Conservation (phyloP, 2,888 invertebrate species). For the Phalera bucephala region DNA sequence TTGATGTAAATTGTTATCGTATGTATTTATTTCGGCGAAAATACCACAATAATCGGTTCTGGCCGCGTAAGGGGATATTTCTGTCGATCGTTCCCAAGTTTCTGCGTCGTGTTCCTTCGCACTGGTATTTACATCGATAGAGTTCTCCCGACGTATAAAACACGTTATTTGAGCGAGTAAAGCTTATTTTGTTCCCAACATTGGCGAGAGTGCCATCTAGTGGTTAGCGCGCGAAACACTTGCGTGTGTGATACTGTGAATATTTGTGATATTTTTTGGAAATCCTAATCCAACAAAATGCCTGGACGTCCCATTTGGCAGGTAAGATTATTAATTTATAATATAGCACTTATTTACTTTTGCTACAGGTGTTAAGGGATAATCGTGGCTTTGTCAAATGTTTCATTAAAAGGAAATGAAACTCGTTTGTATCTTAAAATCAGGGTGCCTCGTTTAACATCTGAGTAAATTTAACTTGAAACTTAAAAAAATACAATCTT, state of each 20-base stretch:
- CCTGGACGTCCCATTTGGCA: slow-evolving; percentile 91
- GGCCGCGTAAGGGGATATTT: slow-evolving; percentile 70
- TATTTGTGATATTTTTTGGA: slow-evolving; percentile 51
- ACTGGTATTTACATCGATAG: slow-evolving; percentile 65
- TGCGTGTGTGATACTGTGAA: slow-evolving; percentile 54
- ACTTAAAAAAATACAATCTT: too few relatives aligned
- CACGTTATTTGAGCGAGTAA: slow-evolving; percentile 74
- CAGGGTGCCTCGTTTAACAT: too few relatives aligned
- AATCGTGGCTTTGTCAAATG: too few relatives aligned
- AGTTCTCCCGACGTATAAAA: slow-evolving; percentile 76
- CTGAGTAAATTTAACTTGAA: too few relatives aligned
- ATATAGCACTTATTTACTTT: too few relatives aligned
- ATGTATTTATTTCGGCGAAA: slow-evolving; percentile 35
- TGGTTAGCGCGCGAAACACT: slow-evolving; percentile 57
- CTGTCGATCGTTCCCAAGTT: slow-evolving; percentile 61
- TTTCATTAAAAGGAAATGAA: too few relatives aligned
- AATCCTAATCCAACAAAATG: slow-evolving; percentile 73
- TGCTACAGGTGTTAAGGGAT: too few relatives aligned
- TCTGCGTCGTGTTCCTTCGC: slow-evolving; percentile 76
- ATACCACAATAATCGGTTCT: slow-evolving; percentile 46
- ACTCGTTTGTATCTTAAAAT: too few relatives aligned
- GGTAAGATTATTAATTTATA: slow-evolving; percentile 62
- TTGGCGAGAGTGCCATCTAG: slow-evolving; percentile 81
- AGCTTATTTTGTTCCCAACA: slow-evolving; percentile 78
- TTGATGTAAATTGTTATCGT: slow-evolving; percentile 8